A percentile compares a stretch with the other conserved stretches of the same genome.
Evolutionary conservation across 2,888 invertebrate species (phyloP).

Genomic region (Pollenia griseotomentosa): DNA sequence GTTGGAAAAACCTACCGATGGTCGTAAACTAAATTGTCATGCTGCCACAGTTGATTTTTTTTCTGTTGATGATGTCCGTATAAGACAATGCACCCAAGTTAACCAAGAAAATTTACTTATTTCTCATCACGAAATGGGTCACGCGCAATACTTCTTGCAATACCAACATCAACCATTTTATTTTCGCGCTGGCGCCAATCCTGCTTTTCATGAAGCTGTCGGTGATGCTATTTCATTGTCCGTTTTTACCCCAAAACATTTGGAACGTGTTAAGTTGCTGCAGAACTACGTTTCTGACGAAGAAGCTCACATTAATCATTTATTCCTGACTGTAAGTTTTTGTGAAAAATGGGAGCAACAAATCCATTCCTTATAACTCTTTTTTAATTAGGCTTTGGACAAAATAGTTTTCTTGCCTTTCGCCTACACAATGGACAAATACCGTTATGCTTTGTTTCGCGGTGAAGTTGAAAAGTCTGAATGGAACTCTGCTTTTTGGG

Average conservation of each 20-base stretch:
- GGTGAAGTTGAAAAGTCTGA: conserved; percentile 86
- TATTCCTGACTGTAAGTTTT: conserved; percentile 87
- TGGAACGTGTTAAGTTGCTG: conserved; percentile 88
- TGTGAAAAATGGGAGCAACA: conserved; percentile 84
- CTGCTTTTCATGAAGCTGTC: conserved; percentile 91
- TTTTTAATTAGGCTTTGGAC: conserved; percentile 85
- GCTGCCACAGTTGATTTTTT: conserved; percentile 96
- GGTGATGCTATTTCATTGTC: conserved; percentile 90
- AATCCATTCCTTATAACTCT: too few species aligned
- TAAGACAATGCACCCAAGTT: conserved; percentile 88
- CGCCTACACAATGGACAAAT: conserved; percentile 88
- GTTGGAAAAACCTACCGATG: conserved; percentile 90
- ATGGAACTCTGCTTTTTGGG: conserved; percentile 89
- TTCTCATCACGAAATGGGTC: conserved; percentile 89
- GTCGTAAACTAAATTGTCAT: conserved; percentile 91
- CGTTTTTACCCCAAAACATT: conserved; percentile 89
- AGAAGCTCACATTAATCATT: conserved; percentile 88
- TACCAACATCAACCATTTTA: conserved; percentile 86
- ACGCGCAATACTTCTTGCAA: conserved; percentile 89
- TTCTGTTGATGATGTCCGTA: conserved; percentile 90
- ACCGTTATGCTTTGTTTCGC: conserved; percentile 89
- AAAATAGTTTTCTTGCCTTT: conserved; percentile 90
- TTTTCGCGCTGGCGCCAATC: conserved; percentile 87
- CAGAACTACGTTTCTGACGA: conserved; percentile 87
- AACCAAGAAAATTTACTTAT: conserved; percentile 86